These are phyloP conservation scores for Heloderma charlesbogerti DNA, from an alignment of 2,113 vertebrate species.

Conservation along the genomic window DNA sequence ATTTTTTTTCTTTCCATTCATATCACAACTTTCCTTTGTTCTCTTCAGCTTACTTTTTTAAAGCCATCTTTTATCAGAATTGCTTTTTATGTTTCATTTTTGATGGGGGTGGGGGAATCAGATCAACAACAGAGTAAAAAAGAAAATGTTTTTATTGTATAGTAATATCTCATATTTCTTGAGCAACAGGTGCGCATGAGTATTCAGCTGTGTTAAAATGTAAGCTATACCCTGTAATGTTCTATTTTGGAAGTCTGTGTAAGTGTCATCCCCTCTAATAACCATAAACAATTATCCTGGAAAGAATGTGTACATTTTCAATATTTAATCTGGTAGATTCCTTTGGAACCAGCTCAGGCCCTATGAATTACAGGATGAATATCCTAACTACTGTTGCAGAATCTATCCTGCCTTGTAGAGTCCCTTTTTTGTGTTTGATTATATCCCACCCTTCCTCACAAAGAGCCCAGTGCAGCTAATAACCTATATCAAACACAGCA, in stretches of 20 bases:
- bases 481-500: too few relatives aligned
- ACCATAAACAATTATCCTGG: neutral
- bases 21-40: neutral
- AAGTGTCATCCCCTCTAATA: conserved; percentile 5
- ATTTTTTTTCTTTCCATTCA: conserved; percentile 16
- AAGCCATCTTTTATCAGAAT: neutral
- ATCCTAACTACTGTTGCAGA: neutral
- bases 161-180: conserved; percentile 3
- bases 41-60: neutral
- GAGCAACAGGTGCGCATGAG: conserved; percentile 13
- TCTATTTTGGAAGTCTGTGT: neutral
- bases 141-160: neutral
- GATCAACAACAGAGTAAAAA: neutral
- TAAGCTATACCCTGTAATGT: neutral
- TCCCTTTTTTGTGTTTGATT: too few relatives aligned
- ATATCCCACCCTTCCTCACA: too few relatives aligned
- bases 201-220: neutral
- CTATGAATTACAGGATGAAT: neutral
- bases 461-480: too few relatives aligned
- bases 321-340: neutral
- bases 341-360: neutral
- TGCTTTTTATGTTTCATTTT: neutral
- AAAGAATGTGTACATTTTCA: neutral
- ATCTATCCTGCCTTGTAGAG: neutral
- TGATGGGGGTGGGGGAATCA: neutral